A percentile compares a stretch with the other conserved stretches of the same genome.
These are phyloP conservation scores for Melanotus villosus DNA, from an alignment of 2,888 invertebrate genomes.

Conservation along the genomic window DNA sequence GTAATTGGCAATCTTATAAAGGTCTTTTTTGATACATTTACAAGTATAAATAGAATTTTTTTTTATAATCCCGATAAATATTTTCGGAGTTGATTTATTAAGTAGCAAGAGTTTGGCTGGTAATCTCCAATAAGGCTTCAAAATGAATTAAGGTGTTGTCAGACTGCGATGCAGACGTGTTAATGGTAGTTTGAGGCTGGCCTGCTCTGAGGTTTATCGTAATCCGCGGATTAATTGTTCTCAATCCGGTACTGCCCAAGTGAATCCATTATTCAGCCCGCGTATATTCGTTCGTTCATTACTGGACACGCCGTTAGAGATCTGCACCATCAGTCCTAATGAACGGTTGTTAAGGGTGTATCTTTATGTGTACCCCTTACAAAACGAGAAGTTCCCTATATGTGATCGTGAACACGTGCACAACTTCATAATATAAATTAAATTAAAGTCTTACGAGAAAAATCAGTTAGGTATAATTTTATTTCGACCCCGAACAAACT, in stretches of 20 bases:
- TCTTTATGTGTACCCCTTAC: constrained; percentile 40
- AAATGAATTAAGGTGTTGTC: neutral
- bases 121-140: neutral
- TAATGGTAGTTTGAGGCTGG: constrained; percentile 1
- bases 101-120: neutral
- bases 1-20: neutral
- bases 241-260: constrained; percentile 43
- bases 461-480: neutral
- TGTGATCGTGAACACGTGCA: constrained; percentile 37
- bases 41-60: too few relatives aligned
- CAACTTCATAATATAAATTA: constrained; percentile 44
- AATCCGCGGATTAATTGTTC: constrained; percentile 38
- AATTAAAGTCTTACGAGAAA: constrained; percentile 19
- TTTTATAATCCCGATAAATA: too few relatives aligned
- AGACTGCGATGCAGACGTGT: neutral
- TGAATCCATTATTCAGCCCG: constrained; percentile 43
- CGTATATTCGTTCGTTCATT: constrained; percentile 45
- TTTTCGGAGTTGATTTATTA: too few relatives aligned
- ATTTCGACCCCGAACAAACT: too few relatives aligned
- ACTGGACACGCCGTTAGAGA: constrained; percentile 45
- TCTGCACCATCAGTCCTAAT: constrained; percentile 43
- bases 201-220: constrained; percentile 11
- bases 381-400: constrained; percentile 28
- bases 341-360: constrained; percentile 44
- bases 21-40: too few relatives aligned